A percentile compares a stretch with the other conserved stretches of the same genome.
These are phyloP conservation scores for Strongylocentrotus purpuratus DNA, from an alignment of 35 echinoderm and acorn worm species.

Conservation along the genomic window DNA sequence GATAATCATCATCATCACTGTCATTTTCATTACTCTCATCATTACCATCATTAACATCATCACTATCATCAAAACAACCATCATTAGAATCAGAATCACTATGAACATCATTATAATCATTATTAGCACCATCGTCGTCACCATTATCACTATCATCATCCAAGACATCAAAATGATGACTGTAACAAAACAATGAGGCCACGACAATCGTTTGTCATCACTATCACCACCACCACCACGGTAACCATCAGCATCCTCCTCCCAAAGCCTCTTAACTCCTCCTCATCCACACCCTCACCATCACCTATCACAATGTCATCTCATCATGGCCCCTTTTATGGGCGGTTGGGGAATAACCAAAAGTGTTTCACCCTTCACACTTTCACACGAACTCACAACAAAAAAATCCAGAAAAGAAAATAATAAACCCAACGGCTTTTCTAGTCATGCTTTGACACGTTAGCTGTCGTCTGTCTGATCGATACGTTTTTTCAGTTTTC, in stretches of 20 bases:
- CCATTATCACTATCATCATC: not conserved
- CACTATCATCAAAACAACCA: not conserved
- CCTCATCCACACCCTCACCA: not conserved
- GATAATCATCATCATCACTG: not conserved
- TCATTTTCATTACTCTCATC: not conserved
- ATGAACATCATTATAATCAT: not conserved
- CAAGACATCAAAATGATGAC: no score
- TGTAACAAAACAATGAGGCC: no score
- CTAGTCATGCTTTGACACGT: not conserved
- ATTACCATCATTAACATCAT: not conserved
- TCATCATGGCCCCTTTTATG: not conserved
- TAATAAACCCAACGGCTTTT: not conserved
- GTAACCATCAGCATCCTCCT: not conserved
- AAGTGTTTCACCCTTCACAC: not conserved
- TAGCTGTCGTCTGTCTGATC: not conserved
- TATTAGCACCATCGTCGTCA: not conserved
- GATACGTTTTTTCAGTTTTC: constrained; percentile 34
- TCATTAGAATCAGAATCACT: not conserved
- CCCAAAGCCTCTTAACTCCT: not conserved
- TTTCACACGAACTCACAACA: not conserved
- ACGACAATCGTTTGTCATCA: no score
- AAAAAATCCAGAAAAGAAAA: not conserved
- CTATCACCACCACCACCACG: no score
- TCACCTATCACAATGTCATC: not conserved
- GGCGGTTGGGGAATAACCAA: constrained; percentile 15